These are phyloP conservation scores for Melanostoma mellinum DNA, from an alignment of 2,888 invertebrate genomes.

Conservation along the genomic window DNA sequence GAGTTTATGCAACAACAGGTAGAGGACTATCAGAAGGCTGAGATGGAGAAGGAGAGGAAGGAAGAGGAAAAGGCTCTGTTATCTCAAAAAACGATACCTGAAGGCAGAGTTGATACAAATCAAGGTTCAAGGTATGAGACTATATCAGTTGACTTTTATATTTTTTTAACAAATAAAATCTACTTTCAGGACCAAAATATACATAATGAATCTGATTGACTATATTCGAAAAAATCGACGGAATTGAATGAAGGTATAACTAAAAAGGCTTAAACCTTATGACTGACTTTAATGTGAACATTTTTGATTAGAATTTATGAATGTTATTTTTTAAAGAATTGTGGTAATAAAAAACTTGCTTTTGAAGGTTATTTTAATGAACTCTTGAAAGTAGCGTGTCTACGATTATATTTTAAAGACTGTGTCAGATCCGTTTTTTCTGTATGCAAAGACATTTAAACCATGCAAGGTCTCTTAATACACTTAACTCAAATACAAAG, in stretches of 20 bases:
- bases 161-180: constrained; percentile 5
- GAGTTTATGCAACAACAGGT: constrained; percentile 56
- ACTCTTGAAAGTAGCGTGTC: no score
- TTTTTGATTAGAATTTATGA: constrained; percentile 4
- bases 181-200: constrained; percentile 47
- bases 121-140: constrained; percentile 50
- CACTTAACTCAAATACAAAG: no score
- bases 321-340: constrained; percentile 6
- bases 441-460: no score
- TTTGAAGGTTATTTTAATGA: no score
- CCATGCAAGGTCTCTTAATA: no score
- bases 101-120: constrained; percentile 28
- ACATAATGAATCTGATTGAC: constrained; percentile 61
- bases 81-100: constrained; percentile 12
- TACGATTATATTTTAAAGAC: no score
- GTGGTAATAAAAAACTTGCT: no score
- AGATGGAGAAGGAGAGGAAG: constrained; percentile 15
- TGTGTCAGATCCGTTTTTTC: no score
- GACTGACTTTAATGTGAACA: constrained; percentile 31
- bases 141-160: neutral
- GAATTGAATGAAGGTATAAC: neutral
- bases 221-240: constrained; percentile 49
- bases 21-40: constrained; percentile 32
- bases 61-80: constrained; percentile 9
- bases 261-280: constrained; percentile 10